phyloP scores from a whole-genome alignment of 2,888 invertebrate species.

The Magallana nippona region DNA sequence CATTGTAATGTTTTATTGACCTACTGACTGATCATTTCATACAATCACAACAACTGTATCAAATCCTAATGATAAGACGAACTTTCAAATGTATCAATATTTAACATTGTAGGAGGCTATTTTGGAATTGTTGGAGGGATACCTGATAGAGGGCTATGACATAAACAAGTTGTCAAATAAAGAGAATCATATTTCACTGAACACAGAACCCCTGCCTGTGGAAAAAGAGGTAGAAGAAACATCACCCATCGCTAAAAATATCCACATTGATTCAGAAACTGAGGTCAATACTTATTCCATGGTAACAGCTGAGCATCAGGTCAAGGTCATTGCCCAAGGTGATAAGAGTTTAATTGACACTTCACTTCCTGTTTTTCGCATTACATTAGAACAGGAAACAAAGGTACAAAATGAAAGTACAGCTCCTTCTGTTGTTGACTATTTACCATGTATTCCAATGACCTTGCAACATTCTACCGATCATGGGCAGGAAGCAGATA shows the following conservation, averaged over 20 bases:
- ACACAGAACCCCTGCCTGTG: not conserved
- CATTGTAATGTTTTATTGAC: no score
- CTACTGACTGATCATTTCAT: no score
- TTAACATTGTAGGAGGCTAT: conserved; percentile 9
- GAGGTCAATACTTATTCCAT: not conserved
- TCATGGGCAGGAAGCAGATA: no score
- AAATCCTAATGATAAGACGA: no score
- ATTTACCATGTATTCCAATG: not conserved
- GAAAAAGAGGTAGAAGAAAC: not conserved
- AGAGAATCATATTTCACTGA: not conserved
- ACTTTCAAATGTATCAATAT: no score
- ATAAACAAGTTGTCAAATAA: not conserved
- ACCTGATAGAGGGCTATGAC: not conserved
- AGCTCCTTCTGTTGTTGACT: not conserved
- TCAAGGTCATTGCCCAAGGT: not conserved
- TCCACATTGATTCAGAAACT: not conserved
- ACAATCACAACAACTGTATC: not conserved
- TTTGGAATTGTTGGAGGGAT: conserved; percentile 31
- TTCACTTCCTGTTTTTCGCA: not conserved
- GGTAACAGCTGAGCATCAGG: not conserved
- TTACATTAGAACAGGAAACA: not conserved
- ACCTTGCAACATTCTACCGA: no score
- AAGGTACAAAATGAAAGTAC: not conserved
- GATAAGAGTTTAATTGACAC: not conserved
- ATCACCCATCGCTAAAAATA: not conserved